phyloP scores from a whole-genome alignment of 2,888 invertebrate genomes.

The Drosophila nr. fundita region DNA sequence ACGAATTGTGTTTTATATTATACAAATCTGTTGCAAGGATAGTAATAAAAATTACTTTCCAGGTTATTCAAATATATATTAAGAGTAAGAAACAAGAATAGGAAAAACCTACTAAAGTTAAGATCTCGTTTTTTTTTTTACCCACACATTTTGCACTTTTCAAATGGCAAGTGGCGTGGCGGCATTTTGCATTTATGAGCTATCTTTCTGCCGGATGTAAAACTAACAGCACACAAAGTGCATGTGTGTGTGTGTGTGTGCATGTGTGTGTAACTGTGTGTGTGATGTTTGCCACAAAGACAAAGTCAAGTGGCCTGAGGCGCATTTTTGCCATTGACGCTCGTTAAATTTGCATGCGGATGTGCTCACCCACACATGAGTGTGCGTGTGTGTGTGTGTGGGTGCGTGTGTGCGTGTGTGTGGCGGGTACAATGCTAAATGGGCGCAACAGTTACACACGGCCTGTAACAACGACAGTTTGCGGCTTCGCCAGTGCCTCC shows the following conservation, averaged over 20 bases:
- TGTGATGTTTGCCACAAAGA: constrained; percentile 62
- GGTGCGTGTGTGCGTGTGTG: constrained; percentile 1
- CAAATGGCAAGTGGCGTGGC: constrained; percentile 52
- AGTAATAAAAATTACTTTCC: not conserved
- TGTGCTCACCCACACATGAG: constrained; percentile 21
- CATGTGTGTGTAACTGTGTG: constrained; percentile 1
- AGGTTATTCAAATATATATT: not conserved
- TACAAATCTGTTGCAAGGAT: not conserved
- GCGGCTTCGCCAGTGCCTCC: constrained; percentile 46
- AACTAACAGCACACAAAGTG: constrained; percentile 55
- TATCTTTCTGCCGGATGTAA: constrained; percentile 60
- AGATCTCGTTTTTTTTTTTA: constrained; percentile 14
- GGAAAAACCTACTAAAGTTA: constrained; percentile 20
- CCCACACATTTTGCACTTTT: constrained; percentile 47
- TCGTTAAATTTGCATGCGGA: constrained; percentile 80
- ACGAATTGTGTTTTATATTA: not conserved
- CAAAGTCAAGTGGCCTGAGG: constrained; percentile 69
- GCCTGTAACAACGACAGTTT: constrained; percentile 40
- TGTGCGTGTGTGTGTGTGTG: constrained; percentile 2
- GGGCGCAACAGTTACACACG: constrained; percentile 56
- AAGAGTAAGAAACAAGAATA: not conserved
- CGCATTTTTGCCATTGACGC: constrained; percentile 71
- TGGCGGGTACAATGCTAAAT: constrained; percentile 39
- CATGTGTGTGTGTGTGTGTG: constrained; percentile 18
- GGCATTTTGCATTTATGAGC: constrained; percentile 53